These are phyloP conservation scores for Elymnias hypermnestra DNA, from an alignment of 1,140 invertebrate species.

Conservation along the genomic window DNA sequence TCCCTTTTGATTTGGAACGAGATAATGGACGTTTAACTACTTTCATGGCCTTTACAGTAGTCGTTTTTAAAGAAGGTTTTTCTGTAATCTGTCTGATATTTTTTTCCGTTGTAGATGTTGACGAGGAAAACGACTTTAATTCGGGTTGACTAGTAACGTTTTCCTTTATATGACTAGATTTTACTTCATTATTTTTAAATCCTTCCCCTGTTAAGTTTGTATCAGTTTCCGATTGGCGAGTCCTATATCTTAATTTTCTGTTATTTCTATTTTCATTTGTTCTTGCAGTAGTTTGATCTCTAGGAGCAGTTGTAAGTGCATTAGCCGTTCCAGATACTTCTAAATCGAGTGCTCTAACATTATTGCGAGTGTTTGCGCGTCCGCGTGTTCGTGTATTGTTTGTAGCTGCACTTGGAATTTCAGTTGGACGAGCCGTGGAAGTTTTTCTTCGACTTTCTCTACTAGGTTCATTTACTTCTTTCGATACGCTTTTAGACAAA, in stretches of 20 bases:
- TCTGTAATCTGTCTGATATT: constrained; percentile 20
- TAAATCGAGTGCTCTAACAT: constrained; percentile 44
- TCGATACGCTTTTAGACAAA: constrained; percentile 35
- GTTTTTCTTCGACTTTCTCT: constrained; percentile 48
- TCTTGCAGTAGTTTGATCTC: constrained; percentile 48
- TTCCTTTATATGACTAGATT: constrained; percentile 56
- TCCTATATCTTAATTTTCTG: constrained; percentile 57
- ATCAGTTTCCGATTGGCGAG: constrained; percentile 53
- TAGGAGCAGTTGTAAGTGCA: constrained; percentile 39
- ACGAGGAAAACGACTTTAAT: constrained; percentile 25
- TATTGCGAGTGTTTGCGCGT: constrained; percentile 44
- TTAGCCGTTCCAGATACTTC: constrained; percentile 58
- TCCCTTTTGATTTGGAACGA: constrained; percentile 37
- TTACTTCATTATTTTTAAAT: constrained; percentile 41
- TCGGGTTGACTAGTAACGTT: constrained; percentile 49
- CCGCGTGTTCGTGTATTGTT: constrained; percentile 34
- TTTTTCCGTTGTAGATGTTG: constrained; percentile 41
- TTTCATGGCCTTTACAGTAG: constrained; percentile 41
- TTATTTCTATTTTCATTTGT: constrained; percentile 45
- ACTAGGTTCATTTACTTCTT: constrained; percentile 27
- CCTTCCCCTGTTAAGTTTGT: constrained; percentile 66
- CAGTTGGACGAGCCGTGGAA: constrained; percentile 33
- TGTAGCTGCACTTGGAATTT: constrained; percentile 23
- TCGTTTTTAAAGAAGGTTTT: constrained; percentile 18
- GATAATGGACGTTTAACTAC: constrained; percentile 47